Evolutionary conservation across 2,113 vertebrate species (phyloP).

Genomic region (Phalacrocorax brasilianus): DNA sequence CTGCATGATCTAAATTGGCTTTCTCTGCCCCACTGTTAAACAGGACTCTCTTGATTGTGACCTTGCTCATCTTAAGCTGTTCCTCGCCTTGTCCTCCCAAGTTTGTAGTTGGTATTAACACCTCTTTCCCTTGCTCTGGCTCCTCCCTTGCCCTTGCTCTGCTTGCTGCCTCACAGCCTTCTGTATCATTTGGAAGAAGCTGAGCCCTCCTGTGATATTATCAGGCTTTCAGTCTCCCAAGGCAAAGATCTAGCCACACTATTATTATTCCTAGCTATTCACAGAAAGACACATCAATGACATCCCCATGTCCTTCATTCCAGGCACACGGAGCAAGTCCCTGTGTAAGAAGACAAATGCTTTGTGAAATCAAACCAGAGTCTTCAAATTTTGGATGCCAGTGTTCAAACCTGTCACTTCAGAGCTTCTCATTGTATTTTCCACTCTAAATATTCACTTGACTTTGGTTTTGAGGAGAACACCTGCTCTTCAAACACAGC

Average conservation of each 20-base stretch:
- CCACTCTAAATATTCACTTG: background rate
- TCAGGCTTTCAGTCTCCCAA: background rate
- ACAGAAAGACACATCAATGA: background rate
- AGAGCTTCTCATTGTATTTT: background rate
- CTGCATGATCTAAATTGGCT: background rate
- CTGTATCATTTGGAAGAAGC: background rate
- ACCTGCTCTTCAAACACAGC: background rate
- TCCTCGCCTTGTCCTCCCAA: background rate
- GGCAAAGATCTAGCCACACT: background rate
- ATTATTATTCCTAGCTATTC: background rate
- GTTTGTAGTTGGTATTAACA: background rate
- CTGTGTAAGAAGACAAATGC: background rate
- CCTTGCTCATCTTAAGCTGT: background rate
- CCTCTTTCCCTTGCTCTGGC: background rate
- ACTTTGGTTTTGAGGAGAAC: background rate
- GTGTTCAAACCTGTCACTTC: background rate
- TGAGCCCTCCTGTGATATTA: background rate
- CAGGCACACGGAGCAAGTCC: background rate
- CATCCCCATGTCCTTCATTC: background rate
- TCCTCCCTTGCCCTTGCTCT: background rate
- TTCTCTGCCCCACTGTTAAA: background rate
- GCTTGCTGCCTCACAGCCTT: background rate
- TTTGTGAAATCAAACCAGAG: background rate
- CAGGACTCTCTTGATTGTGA: background rate
- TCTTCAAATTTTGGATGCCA: background rate